A percentile compares a stretch with the other conserved stretches of the same genome.
These are phyloP conservation scores for Acanthurus tractus DNA, from an alignment of 2,797 vertebrate genomes.

Conservation along the genomic window DNA sequence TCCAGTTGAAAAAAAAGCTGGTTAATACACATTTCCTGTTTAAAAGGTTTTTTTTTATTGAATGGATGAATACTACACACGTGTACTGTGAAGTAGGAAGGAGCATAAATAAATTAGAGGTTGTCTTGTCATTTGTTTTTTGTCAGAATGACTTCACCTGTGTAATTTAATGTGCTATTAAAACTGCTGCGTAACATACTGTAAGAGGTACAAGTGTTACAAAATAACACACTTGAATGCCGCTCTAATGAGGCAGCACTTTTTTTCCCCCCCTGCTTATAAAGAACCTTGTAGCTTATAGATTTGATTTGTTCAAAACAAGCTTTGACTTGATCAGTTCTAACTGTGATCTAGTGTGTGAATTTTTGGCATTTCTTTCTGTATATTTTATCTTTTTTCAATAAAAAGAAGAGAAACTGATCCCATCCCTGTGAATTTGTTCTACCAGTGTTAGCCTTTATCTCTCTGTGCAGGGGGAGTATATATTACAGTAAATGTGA, in stretches of 20 bases:
- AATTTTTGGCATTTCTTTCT: conserved; percentile 74
- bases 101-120: conserved; percentile 37
- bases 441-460: neutral
- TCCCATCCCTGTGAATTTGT: conserved; percentile 27
- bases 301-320: conserved; percentile 74
- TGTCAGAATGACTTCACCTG: conserved; percentile 73
- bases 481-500: neutral
- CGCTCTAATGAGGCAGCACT: conserved; percentile 65
- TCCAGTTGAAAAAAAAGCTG: conserved; percentile 55
- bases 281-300: conserved; percentile 63
- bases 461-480: neutral
- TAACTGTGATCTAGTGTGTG: conserved; percentile 81
- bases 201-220: conserved; percentile 73
- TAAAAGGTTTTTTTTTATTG: conserved; percentile 64
- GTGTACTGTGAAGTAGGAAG: conserved; percentile 75
- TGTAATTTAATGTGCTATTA: conserved; percentile 72
- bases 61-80: conserved; percentile 63
- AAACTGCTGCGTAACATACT: conserved; percentile 74
- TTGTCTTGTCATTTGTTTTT: conserved; percentile 46
- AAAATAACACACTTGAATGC: conserved; percentile 67
- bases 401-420: conserved; percentile 74
- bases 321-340: conserved; percentile 72
- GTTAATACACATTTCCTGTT: conserved; percentile 62
- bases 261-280: conserved; percentile 59
- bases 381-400: conserved; percentile 84